A percentile compares a stretch with the other conserved stretches of the same genome.
phyloP scores from a whole-genome alignment of 2,113 vertebrate species.

The Sphaerodactylus townsendi region DNA sequence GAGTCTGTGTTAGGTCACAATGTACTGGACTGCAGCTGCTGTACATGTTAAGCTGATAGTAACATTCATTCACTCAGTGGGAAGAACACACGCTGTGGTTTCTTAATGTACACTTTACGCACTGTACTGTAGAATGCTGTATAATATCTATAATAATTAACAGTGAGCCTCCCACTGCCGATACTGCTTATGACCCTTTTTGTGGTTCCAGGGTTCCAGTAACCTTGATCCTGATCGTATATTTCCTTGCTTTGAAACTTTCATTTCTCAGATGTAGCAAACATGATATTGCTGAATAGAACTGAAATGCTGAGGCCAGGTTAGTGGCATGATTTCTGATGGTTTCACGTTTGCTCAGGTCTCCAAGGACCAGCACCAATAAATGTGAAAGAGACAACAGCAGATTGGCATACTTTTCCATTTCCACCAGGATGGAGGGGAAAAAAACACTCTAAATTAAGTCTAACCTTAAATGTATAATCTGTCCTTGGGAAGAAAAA shows the following conservation, averaged over 20 bases:
- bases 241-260: constrained; percentile 49
- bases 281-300: constrained; percentile 64
- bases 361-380: constrained; percentile 72
- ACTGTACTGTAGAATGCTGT: constrained; percentile 36
- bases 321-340: constrained; percentile 65
- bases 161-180: constrained; percentile 29
- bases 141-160: constrained; percentile 59
- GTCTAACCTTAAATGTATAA: constrained; percentile 86
- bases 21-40: constrained; percentile 22
- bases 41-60: constrained; percentile 45
- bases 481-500: constrained; percentile 78
- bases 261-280: constrained; percentile 56
- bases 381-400: constrained; percentile 71
- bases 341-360: constrained; percentile 66
- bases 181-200: constrained; percentile 21
- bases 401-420: constrained; percentile 70
- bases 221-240: constrained; percentile 40
- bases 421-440: constrained; percentile 71
- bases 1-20: constrained; percentile 34
- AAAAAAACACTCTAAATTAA: constrained; percentile 75
- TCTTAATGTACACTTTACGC: constrained; percentile 54
- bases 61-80: constrained; percentile 61
- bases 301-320: constrained; percentile 62
- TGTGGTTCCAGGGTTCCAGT: constrained; percentile 36
- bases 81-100: constrained; percentile 54